Percentiles rank a stretch among this genome's conserved stretches.
phyloP scores from a whole-genome alignment of 2,113 vertebrate species.

The Psammodynastes pulverulentus region DNA sequence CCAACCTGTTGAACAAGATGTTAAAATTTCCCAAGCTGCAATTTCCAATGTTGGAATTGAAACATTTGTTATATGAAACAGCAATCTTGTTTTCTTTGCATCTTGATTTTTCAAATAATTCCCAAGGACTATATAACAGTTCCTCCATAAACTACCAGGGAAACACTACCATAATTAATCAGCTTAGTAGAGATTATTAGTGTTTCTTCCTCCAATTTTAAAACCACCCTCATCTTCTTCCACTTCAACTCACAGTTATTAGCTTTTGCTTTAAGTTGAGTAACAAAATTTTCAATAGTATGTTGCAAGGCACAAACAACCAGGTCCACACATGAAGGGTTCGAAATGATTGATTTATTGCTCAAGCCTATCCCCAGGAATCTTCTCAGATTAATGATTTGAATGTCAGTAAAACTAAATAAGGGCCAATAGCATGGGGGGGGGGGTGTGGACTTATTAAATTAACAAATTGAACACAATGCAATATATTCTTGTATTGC shows the following conservation, averaged over 20 bases:
- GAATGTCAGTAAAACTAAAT: background rate
- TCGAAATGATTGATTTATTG: background rate
- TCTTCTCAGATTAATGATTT: background rate
- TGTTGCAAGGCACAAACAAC: background rate
- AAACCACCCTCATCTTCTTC: background rate
- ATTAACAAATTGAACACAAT: background rate
- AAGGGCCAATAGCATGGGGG: background rate
- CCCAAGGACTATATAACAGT: background rate
- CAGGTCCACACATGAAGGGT: background rate
- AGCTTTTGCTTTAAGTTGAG: background rate
- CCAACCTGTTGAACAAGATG: background rate
- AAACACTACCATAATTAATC: background rate
- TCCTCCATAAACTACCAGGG: background rate
- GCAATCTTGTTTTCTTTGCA: background rate
- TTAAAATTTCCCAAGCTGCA: background rate
- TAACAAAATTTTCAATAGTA: background rate
- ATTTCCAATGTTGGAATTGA: background rate
- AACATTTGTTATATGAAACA: background rate
- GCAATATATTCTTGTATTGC: background rate
- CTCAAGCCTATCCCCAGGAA: background rate
- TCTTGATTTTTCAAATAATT: background rate
- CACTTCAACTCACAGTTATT: background rate
- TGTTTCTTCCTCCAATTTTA: background rate
- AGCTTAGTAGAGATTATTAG: background rate
- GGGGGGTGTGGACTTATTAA: background rate